Conservation (phyloP, 2,888 invertebrate species). For the Lottia scabra region DNA sequence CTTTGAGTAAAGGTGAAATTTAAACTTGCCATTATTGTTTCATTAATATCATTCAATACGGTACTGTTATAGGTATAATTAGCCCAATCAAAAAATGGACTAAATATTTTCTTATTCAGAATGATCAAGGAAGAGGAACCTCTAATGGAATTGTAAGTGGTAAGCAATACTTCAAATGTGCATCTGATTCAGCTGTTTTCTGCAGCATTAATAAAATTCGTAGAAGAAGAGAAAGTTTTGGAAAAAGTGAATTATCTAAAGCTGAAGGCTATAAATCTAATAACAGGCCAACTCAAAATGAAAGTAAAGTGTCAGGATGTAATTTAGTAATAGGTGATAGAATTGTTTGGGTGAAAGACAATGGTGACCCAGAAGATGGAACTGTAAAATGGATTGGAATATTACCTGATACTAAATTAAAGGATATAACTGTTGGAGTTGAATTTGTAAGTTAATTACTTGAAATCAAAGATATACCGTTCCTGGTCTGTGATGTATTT, state of each 20-base stretch:
- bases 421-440: slow-evolving; percentile 72
- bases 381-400: slow-evolving; percentile 72
- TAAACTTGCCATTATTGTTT: too few relatives aligned
- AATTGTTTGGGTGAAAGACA: slow-evolving; percentile 72
- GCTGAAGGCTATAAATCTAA: slow-evolving; percentile 21
- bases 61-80: too few relatives aligned
- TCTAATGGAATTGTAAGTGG: slow-evolving; percentile 51
- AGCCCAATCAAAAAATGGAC: not conserved
- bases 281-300: not conserved
- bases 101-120: slow-evolving; percentile 30
- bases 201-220: slow-evolving; percentile 50
- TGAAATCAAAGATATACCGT: too few relatives aligned
- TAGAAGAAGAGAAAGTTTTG: slow-evolving; percentile 31
- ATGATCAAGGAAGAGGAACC: slow-evolving; percentile 43
- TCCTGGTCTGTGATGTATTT: too few relatives aligned
- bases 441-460: slow-evolving; percentile 71
- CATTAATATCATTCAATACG: too few relatives aligned
- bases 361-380: slow-evolving; percentile 70
- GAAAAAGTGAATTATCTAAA: slow-evolving; percentile 20
- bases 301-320: not conserved
- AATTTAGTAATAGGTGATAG: slow-evolving; percentile 69
- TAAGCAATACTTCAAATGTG: slow-evolving; percentile 45
- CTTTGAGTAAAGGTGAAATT: too few relatives aligned
- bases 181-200: slow-evolving; percentile 49
- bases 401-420: slow-evolving; percentile 69